These are phyloP conservation scores for Littorina saxatilis DNA, from an alignment of 1,140 invertebrate species.

Conservation along the genomic window DNA sequence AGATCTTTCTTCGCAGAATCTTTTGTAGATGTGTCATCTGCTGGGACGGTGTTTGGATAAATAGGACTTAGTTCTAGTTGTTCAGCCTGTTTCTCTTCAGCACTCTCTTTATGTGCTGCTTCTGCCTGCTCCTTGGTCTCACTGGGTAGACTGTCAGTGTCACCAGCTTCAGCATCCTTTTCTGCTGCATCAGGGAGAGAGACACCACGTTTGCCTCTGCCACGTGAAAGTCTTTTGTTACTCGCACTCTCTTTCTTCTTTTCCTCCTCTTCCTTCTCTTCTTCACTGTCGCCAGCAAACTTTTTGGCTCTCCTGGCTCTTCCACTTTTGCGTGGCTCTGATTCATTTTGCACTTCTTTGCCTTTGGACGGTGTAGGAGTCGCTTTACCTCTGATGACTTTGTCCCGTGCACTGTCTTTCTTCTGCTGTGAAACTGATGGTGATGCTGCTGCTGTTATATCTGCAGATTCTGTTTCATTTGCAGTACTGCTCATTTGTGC, in stretches of 20 bases:
- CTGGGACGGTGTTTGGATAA: no score
- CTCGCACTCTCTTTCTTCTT: background rate
- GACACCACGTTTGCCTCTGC: background rate
- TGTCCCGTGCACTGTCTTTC: no score
- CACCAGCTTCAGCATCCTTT: background rate
- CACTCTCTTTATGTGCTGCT: background rate
- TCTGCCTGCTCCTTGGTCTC: background rate
- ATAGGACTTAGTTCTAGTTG: no score
- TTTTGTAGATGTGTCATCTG: no score
- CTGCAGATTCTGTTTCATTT: no score
- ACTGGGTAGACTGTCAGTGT: background rate
- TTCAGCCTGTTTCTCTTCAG: background rate
- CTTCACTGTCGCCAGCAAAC: conserved; percentile 13
- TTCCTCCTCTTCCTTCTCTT: conserved; percentile 28
- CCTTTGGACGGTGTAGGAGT: no score
- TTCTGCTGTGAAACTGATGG: no score
- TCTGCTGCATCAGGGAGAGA: background rate
- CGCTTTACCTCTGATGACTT: no score
- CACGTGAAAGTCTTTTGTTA: background rate
- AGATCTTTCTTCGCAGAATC: no score
- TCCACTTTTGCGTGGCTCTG: conserved; percentile 2
- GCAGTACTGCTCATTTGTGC: no score
- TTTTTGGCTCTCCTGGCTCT: conserved; percentile 9
- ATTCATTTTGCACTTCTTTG: background rate
- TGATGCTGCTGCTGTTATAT: no score